Percentiles rank a stretch among this genome's conserved stretches.
Evolutionary conservation across 2,113 vertebrate genomes (phyloP).

Genomic region (Cyanistes caeruleus): DNA sequence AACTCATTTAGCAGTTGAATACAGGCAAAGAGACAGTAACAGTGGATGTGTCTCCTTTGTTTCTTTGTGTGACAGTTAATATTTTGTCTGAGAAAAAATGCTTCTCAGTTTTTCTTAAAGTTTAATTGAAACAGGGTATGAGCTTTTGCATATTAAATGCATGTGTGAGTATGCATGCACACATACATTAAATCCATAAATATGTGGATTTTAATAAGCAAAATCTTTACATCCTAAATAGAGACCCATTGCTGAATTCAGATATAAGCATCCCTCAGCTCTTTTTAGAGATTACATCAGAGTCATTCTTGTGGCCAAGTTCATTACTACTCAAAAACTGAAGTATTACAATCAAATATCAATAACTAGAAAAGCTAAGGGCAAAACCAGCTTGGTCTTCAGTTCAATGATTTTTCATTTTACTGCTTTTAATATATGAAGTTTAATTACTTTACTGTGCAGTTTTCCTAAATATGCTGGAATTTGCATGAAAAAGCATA

Average conservation of each 20-base stretch:
- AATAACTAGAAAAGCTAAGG: not conserved
- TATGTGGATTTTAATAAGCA: not conserved
- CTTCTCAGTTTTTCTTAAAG: not conserved
- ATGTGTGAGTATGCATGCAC: not conserved
- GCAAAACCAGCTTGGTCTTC: conserved; percentile 29
- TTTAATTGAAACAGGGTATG: not conserved
- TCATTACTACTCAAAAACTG: not conserved
- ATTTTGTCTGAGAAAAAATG: not conserved
- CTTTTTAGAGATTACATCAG: not conserved
- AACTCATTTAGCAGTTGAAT: not conserved
- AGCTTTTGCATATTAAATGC: not conserved
- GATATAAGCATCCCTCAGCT: not conserved
- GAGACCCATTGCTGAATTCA: not conserved
- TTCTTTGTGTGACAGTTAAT: not conserved
- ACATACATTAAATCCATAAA: not conserved
- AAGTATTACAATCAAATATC: not conserved
- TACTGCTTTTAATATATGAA: conserved; percentile 33
- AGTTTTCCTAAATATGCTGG: conserved; percentile 63
- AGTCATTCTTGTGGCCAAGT: not conserved
- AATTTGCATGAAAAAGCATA: conserved; percentile 75
- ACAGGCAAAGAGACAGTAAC: not conserved
- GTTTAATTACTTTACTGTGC: conserved; percentile 19
- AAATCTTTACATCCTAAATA: not conserved
- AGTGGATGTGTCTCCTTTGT: not conserved
- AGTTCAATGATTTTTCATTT: conserved; percentile 46